phyloP scores from a whole-genome alignment of 2,888 invertebrate species.

The Diploptera punctata region DNA sequence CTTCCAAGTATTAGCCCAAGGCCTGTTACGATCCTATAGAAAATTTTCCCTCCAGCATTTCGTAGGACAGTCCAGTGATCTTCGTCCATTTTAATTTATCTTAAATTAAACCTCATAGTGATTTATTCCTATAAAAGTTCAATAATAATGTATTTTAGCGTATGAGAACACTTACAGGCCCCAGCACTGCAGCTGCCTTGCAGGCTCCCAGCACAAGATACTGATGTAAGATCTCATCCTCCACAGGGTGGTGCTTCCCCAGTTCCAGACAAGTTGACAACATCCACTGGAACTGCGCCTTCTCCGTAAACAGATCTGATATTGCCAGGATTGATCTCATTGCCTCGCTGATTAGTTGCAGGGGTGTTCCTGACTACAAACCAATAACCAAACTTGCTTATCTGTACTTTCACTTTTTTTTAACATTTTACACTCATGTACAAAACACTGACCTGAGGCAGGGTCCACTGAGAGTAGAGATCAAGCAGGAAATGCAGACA shows the following conservation, averaged over 20 bases:
- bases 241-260: slow-evolving; percentile 65
- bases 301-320: slow-evolving; percentile 78
- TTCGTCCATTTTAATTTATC: no score
- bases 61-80: no score
- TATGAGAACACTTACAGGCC: slow-evolving; percentile 58
- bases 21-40: no score
- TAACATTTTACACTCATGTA: no score
- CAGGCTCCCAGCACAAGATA: slow-evolving; percentile 71
- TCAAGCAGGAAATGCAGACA: slow-evolving; percentile 93
- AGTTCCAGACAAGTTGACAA: slow-evolving; percentile 71
- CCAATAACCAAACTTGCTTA: no score
- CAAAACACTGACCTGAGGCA: slow-evolving; percentile 57
- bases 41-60: no score
- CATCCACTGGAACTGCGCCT: slow-evolving; percentile 81
- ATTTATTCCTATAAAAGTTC: no score
- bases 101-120: no score
- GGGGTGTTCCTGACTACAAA: slow-evolving; percentile 54
- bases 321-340: slow-evolving; percentile 72
- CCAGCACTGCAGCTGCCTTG: slow-evolving; percentile 71
- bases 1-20: no score
- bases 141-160: no score
- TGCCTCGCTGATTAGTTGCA: slow-evolving; percentile 62
- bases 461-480: slow-evolving; percentile 80
- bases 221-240: slow-evolving; percentile 79
- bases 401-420: no score